Conservation (phyloP, 2,113 vertebrate genomes). For the Colistium nudipinnis region DNA sequence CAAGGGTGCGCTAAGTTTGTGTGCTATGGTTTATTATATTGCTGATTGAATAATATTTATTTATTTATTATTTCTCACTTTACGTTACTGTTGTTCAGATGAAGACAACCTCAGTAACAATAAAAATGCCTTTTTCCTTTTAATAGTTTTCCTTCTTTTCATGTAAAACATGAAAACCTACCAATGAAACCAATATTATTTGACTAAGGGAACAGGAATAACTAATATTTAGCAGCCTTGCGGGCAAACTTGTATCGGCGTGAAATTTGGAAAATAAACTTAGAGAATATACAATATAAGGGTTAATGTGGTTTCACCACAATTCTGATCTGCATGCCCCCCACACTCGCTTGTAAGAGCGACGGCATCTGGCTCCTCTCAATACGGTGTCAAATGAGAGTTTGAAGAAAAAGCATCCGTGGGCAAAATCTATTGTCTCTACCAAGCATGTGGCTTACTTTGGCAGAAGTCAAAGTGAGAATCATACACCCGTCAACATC, state of each 20-base stretch:
- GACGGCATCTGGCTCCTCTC: slow-evolving; percentile 30
- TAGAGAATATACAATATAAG: too few species aligned
- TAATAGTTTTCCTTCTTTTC: background rate
- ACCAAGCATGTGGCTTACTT: background rate
- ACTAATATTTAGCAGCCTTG: background rate
- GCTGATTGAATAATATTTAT: too few species aligned
- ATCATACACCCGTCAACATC: background rate
- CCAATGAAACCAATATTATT: background rate
- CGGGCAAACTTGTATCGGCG: background rate
- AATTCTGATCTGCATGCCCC: background rate
- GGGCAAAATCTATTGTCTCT: background rate
- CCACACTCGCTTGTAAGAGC: background rate
- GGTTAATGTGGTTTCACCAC: background rate
- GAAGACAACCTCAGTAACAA: too few species aligned
- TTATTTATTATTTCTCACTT: too few species aligned
- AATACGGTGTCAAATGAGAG: slow-evolving; percentile 2
- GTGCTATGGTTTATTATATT: too few species aligned
- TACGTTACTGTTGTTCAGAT: background rate
- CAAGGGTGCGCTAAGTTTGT: background rate
- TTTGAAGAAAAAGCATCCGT: background rate
- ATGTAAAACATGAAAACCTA: background rate
- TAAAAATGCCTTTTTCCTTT: background rate
- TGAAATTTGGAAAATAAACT: too few species aligned
- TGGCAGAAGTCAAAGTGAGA: background rate
- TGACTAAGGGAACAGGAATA: background rate